Base-by-base conservation (phyloP, 53 echinoderm and acorn worm species). In the Pentamera pediparva region DNA sequence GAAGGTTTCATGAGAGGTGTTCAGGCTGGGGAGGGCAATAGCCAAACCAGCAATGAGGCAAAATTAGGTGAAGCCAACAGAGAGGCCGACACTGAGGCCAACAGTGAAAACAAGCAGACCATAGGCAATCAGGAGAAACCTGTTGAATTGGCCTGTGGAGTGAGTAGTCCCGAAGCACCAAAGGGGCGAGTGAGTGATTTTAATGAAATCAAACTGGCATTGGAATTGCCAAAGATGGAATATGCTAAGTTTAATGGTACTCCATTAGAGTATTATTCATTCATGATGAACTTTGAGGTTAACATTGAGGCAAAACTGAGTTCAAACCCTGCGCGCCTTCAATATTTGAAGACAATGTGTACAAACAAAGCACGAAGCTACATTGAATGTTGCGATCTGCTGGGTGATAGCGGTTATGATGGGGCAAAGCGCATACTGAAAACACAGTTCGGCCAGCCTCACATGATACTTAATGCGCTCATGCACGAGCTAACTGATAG, bases 341-440 rank as follows among this genome's bases (percentile, higher is more conserved):
- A 79, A 55, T 70, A 79, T 55, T 45, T 82, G 65, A 82, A 82
- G 34, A 75, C 75, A 5, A 82, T 82, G 82, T 82, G 82, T 74
- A 41, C 59, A n/a, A 54, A 75, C 24, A 82, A 82, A 48, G 82
- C 82, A 53, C 64, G 82, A n/a, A 82, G 75, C 32, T 82, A 82
- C 38, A 82, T 82, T 1, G 64, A 74, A 9, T 82, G 82, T 53
- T 81, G 81, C 35, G 81, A 81, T 69, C 62, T 81, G 61, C 74
- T 81, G 17, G 81, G 81, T 38, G 74, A 81, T 59, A 56, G 36
- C 27, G 43, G 76, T 61, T 39, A 60, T 38, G 15, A 15, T n/a
- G 69, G 70, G 37, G 79, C 69, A 17, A 79, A 79, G 38, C 79
- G 56, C 25, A 79, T 79, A 18, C 27, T 79, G 22, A 51, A 41